Conservation (phyloP, 2,888 invertebrate genomes). For the Portevinia maculata region DNA sequence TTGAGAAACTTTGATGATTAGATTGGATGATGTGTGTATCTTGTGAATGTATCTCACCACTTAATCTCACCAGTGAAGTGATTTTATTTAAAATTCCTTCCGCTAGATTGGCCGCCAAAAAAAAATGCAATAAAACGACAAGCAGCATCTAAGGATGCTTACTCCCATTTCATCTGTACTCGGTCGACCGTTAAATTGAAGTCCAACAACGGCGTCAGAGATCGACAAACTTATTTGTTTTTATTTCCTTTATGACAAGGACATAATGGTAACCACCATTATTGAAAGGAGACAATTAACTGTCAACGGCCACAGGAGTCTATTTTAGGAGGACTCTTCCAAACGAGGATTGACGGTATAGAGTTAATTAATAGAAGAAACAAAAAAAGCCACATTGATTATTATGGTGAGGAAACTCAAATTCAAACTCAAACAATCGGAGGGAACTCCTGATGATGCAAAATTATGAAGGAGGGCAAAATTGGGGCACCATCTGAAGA, state of each 20-base stretch:
- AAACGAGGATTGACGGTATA: too few relatives aligned
- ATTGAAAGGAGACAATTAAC: slow-evolving; percentile 17
- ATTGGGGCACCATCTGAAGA: slow-evolving; percentile 25
- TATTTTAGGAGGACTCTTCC: neutral
- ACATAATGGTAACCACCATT: slow-evolving; percentile 30
- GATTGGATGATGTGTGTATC: slow-evolving; percentile 41
- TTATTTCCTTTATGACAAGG: slow-evolving; percentile 48
- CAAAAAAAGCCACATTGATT: slow-evolving; percentile 64
- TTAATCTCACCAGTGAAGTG: slow-evolving; percentile 57
- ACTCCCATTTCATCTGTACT: slow-evolving; percentile 23
- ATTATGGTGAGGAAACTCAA: slow-evolving; percentile 54
- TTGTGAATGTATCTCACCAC: slow-evolving; percentile 59
- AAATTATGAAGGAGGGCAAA: slow-evolving; percentile 18
- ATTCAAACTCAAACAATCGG: slow-evolving; percentile 35
- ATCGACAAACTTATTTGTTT: neutral
- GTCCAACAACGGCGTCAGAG: slow-evolving; percentile 61
- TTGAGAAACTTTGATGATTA: slow-evolving; percentile 36
- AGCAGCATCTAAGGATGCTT: slow-evolving; percentile 37
- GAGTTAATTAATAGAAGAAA: too few relatives aligned
- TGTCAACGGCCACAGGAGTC: slow-evolving; percentile 21
- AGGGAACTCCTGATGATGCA: slow-evolving; percentile 32
- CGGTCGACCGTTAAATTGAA: slow-evolving; percentile 67
- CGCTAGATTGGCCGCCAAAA: slow-evolving; percentile 35
- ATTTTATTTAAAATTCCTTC: slow-evolving; percentile 65
- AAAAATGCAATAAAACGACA: slow-evolving; percentile 48